These are phyloP conservation scores for Ctenicera cuprea DNA, from an alignment of 2,888 invertebrate genomes.

Conservation along the genomic window DNA sequence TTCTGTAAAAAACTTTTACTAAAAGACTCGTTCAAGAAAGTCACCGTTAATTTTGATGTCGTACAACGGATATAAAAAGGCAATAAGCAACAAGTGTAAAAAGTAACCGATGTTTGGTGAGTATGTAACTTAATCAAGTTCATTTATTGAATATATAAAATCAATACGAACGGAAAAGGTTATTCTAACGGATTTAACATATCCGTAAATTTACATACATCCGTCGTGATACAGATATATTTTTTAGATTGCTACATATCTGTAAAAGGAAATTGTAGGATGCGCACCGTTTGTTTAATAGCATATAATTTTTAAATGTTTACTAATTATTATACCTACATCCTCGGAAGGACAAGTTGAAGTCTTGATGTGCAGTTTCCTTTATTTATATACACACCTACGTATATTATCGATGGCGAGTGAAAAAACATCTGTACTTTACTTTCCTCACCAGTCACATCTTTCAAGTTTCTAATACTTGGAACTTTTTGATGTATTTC, in stretches of 20 bases:
- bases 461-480: too few relatives aligned
- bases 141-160: not conserved
- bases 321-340: not conserved
- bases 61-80: too few relatives aligned
- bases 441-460: too few relatives aligned
- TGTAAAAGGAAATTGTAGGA: not conserved
- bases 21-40: too few relatives aligned
- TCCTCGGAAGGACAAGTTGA: not conserved
- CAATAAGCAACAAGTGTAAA: too few relatives aligned
- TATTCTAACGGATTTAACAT: slow-evolving; percentile 16
- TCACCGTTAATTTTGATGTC: too few relatives aligned
- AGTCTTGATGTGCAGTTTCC: not conserved
- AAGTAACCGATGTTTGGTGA: too few relatives aligned
- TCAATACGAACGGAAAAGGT: not conserved
- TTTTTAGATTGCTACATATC: not conserved
- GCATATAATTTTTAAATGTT: not conserved
- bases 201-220: slow-evolving; percentile 11
- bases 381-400: slow-evolving; percentile 9
- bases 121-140: too few relatives aligned
- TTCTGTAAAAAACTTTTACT: too few relatives aligned
- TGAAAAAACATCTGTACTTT: too few relatives aligned
- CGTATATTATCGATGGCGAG: not conserved
- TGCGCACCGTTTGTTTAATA: slow-evolving; percentile 4
- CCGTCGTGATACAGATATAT: slow-evolving; percentile 13
- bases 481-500: too few relatives aligned